Base-by-base conservation (phyloP, 1,140 invertebrate genomes). In the Hyposmocoma kahamanoa region DNA sequence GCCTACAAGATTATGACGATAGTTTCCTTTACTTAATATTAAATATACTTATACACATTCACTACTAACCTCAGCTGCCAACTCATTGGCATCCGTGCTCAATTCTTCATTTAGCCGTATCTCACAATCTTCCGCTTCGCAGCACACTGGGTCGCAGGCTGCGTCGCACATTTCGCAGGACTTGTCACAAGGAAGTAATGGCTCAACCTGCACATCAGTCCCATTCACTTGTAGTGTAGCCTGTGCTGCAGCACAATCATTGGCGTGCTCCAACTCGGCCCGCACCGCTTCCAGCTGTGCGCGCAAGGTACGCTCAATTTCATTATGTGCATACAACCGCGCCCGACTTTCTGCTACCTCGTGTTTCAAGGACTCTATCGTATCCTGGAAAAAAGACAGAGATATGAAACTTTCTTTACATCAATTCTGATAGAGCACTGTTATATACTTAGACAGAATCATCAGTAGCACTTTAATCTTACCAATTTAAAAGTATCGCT, bases 271-370 rank as follows among this genome's bases (percentile, higher is more conserved):
- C 1, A 67, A 30, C 47, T 84, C 71, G 2, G 66, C 64, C 55
- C 78, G 76, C 53, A 75, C 73, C 21, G 81, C 81, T 46, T 80
- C 79, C 0, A 83, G 64, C 47, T 82, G 79, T 32, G 81, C 79
- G 45, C 77, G 77, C 36, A 83, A 46, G 6, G 77, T 80, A 22
- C 82, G 71, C 64, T 83, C 79, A 36, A 76, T 72, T 63, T 85
- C 79, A 49, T 75, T 68, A 56, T 81, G 75, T 24, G 79, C 71
- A 55, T 83, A 75, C 41, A 85, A 43, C 9, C 77, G 67, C 39
- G 72, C 63, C 42, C 79, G 62, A 54, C 82, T 84, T 45, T 85
- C 82, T 5, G 72, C 74, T 0, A 87, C 80, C 60, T 87, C 86
- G 52, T 79, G 72, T 59, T 85, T 85, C 21, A 87, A 57, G 43